Percentiles rank a stretch among this genome's conserved stretches.
phyloP scores from a whole-genome alignment of 2,888 invertebrate genomes.

The Ametastegia equiseti region DNA sequence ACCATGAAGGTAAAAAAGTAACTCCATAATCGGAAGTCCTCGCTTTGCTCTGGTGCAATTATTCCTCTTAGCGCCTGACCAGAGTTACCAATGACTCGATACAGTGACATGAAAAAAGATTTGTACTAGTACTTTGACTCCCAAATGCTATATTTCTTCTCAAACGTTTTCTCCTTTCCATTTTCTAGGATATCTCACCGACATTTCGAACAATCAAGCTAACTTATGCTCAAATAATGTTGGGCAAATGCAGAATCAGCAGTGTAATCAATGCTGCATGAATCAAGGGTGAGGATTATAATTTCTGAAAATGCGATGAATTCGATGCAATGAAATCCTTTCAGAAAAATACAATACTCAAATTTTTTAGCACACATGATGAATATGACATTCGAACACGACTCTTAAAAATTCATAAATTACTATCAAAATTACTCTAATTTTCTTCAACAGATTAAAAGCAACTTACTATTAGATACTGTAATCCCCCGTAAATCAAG shows the following conservation, averaged over 20 bases:
- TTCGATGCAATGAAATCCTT: not conserved
- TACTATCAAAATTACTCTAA: not conserved
- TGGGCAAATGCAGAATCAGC: slow-evolving; percentile 8
- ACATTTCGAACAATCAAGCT: slow-evolving; percentile 3
- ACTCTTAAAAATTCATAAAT: not conserved
- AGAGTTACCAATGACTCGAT: too few species aligned
- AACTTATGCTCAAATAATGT: slow-evolving; percentile 44
- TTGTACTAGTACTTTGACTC: not conserved
- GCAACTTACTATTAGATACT: not conserved
- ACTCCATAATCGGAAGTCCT: too few species aligned
- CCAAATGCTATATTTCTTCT: not conserved
- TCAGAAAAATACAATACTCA: not conserved
- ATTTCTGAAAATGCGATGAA: not conserved
- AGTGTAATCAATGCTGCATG: slow-evolving; percentile 22
- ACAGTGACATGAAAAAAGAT: not conserved
- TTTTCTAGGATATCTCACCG: slow-evolving; percentile 25
- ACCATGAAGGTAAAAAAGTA: slow-evolving; percentile 58
- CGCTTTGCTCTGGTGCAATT: too few species aligned
- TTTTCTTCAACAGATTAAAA: not conserved
- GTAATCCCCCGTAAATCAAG: not conserved
- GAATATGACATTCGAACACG: not conserved
- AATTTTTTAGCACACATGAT: too few species aligned
- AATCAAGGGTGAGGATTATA: slow-evolving; percentile 23
- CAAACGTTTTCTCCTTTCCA: not conserved
- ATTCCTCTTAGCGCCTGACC: too few species aligned